These are phyloP conservation scores for Salmo trutta DNA, from an alignment of 2,797 vertebrate genomes.

Conservation along the genomic window DNA sequence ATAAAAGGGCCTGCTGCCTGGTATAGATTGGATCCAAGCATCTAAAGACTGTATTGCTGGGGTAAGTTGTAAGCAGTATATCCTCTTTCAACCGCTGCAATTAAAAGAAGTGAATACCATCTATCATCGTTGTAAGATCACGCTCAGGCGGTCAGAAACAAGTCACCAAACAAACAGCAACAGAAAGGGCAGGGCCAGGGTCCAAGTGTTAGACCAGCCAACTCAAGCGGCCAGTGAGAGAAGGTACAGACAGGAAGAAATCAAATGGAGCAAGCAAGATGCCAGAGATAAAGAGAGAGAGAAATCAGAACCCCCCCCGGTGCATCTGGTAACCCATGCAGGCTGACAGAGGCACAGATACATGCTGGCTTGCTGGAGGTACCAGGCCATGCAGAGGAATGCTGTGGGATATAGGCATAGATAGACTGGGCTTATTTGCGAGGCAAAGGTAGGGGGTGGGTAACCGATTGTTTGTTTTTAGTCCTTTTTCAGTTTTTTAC, in stretches of 20 bases:
- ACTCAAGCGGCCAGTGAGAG: constrained; percentile 8
- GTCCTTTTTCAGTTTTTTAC: too few relatives aligned
- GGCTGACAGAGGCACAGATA: constrained; percentile 22
- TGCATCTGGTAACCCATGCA: constrained; percentile 68
- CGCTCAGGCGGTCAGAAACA: not conserved
- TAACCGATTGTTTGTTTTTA: not conserved
- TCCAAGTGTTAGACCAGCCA: constrained; percentile 4
- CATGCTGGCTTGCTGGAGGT: constrained; percentile 68
- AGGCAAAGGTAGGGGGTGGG: not conserved
- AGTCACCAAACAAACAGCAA: not conserved
- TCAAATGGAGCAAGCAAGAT: not conserved
- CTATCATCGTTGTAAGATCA: constrained; percentile 1
- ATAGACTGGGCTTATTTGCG: not conserved
- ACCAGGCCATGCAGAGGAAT: constrained; percentile 60
- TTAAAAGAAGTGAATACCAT: constrained; percentile 1
- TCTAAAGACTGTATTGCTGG: not conserved
- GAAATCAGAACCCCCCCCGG: constrained; percentile 32
- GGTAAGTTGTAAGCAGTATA: not conserved
- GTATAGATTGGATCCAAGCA: constrained; percentile 19
- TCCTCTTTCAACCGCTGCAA: too few relatives aligned
- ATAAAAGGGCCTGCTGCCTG: constrained; percentile 1
- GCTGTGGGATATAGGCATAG: too few relatives aligned
- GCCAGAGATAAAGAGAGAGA: constrained; percentile 21
- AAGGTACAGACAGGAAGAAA: not conserved
- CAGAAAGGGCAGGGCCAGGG: not conserved